Conservation (phyloP, 2,797 vertebrate species). For the Anas bahamensis region DNA sequence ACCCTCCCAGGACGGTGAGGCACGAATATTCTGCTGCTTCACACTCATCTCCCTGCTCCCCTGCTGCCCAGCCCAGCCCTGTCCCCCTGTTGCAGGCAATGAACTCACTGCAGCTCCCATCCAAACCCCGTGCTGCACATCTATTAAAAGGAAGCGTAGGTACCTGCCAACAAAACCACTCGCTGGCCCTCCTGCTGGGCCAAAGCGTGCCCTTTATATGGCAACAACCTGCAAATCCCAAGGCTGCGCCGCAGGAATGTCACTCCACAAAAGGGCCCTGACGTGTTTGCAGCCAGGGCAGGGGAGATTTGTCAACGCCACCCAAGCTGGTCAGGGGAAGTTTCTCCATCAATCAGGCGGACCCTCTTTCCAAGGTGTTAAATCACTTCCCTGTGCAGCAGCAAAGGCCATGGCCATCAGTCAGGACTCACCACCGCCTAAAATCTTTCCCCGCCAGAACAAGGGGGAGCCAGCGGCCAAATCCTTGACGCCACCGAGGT, state of each 20-base stretch:
- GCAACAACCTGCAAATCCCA: background rate
- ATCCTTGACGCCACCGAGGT: background rate
- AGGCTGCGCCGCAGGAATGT: background rate
- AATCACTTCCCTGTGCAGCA: background rate
- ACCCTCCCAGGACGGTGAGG: background rate
- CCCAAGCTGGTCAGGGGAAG: background rate
- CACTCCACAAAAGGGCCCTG: rapidly evolving
- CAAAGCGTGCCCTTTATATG: background rate
- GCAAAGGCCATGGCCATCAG: background rate
- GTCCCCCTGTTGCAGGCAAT: background rate
- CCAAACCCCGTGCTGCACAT: background rate
- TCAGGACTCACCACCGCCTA: background rate
- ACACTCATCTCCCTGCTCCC: too few species aligned
- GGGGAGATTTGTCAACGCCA: background rate
- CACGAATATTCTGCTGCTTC: background rate
- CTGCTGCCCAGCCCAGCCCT: background rate
- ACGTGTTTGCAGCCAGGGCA: background rate
- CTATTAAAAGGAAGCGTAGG: background rate
- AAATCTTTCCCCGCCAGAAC: background rate
- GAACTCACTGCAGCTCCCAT: background rate
- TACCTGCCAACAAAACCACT: background rate
- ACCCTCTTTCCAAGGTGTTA: background rate
- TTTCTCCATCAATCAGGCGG: rapidly evolving
- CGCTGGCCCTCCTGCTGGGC: background rate
- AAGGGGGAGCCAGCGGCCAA: rapidly evolving